Conservation (phyloP, 1,140 invertebrate genomes). For the Penaeus indicus region DNA sequence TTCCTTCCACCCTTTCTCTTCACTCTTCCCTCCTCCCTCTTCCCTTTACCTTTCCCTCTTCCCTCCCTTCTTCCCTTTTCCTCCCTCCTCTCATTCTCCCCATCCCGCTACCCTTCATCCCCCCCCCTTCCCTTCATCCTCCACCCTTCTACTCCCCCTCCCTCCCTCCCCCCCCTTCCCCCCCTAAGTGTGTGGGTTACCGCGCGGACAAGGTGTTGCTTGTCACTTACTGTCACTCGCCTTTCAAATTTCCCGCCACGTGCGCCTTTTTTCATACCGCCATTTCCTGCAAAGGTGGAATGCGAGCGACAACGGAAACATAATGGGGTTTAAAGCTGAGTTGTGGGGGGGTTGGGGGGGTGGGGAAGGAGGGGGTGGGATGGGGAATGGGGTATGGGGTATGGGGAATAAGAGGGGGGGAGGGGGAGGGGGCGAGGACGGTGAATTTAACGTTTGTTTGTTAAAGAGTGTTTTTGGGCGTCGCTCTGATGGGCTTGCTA, state of each 20-base stretch:
- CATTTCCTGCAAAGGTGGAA: constrained; percentile 41
- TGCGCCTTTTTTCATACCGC: constrained; percentile 47
- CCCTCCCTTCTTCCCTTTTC: neutral
- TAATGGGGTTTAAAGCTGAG: too few species aligned
- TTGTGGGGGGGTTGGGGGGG: neutral
- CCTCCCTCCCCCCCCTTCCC: neutral
- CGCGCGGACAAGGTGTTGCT: constrained; percentile 44
- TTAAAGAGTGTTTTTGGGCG: too few species aligned
- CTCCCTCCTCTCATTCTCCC: neutral
- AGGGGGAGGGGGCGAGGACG: neutral
- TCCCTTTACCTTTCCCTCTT: neutral
- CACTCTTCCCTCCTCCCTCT: neutral
- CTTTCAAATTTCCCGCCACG: constrained; percentile 50
- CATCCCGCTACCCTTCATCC: neutral
- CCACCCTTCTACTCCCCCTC: neutral
- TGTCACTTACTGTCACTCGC: constrained; percentile 59
- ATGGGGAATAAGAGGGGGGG: neutral
- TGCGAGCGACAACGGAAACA: neutral
- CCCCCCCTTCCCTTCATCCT: neutral
- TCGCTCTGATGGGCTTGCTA: too few species aligned
- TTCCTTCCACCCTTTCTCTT: neutral
- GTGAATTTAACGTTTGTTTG: too few species aligned
- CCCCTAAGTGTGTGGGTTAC: neutral
- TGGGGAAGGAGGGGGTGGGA: neutral
- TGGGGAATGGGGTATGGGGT: neutral